Conservation (phyloP, 2,888 invertebrate species). For the Eledone cirrhosa region DNA sequence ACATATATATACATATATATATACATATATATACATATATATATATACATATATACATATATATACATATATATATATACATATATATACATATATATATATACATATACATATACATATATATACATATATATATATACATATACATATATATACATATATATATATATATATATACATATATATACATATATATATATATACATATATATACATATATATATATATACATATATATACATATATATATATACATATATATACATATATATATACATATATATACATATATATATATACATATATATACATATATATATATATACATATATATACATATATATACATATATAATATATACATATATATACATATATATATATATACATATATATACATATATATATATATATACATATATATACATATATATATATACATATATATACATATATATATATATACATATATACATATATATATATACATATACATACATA, state of each 20-base stretch:
- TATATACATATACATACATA: constrained; percentile 12
- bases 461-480: constrained; percentile 18
- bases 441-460: constrained; percentile 13
- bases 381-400: constrained; percentile 9
- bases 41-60: no score
- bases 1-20: no score
- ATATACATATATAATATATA: constrained; percentile 8
- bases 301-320: neutral
- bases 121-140: neutral
- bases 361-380: neutral
- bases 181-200: constrained; percentile 16
- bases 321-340: neutral
- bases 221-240: neutral
- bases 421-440: neutral
- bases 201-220: constrained; percentile 15
- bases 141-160: neutral
- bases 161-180: constrained; percentile 23
- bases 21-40: no score
- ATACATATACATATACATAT: neutral
- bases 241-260: neutral
- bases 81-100: no score
- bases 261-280: constrained; percentile 1
- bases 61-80: no score
- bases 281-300: neutral
- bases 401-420: constrained; percentile 11